Evolutionary conservation across 1,140 invertebrate genomes (phyloP).

Genomic region (Heliconius hewitsoni): DNA sequence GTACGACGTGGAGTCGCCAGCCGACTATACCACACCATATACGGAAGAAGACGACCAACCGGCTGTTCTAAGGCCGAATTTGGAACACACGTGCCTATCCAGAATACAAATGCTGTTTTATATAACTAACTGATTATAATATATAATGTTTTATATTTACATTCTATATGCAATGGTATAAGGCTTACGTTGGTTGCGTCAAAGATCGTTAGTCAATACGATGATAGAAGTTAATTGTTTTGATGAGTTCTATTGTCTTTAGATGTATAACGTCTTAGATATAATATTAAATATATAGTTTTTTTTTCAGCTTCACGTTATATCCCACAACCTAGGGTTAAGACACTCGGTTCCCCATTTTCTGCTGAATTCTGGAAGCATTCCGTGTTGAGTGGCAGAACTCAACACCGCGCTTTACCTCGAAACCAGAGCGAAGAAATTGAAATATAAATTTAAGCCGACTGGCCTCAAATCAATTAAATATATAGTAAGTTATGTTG

Average conservation of each 20-base stretch:
- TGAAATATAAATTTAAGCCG: too few species aligned
- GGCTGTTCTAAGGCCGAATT: constrained; percentile 35
- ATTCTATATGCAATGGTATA: constrained; percentile 24
- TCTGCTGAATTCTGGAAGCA: too few species aligned
- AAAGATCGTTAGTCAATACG: background rate
- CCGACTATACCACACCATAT: constrained; percentile 33
- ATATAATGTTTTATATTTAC: constrained; percentile 24
- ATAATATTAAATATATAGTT: background rate
- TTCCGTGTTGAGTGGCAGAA: too few species aligned
- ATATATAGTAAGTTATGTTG: background rate
- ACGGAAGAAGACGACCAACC: constrained; percentile 35
- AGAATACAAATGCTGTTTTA: constrained; percentile 40
- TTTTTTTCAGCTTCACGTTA: too few species aligned
- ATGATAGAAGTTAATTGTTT: background rate
- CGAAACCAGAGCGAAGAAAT: too few species aligned
- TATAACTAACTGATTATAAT: constrained; percentile 31
- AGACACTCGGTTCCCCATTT: too few species aligned
- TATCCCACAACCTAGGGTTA: too few species aligned
- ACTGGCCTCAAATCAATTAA: too few species aligned
- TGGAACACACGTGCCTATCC: constrained; percentile 30
- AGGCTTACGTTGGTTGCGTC: constrained; percentile 9
- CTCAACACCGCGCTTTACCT: too few species aligned
- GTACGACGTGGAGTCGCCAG: constrained; percentile 24
- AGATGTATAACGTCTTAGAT: background rate
- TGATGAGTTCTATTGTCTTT: background rate